These are phyloP conservation scores for Troides oblongomaculatus DNA, from an alignment of 2,888 invertebrate genomes.

Conservation along the genomic window DNA sequence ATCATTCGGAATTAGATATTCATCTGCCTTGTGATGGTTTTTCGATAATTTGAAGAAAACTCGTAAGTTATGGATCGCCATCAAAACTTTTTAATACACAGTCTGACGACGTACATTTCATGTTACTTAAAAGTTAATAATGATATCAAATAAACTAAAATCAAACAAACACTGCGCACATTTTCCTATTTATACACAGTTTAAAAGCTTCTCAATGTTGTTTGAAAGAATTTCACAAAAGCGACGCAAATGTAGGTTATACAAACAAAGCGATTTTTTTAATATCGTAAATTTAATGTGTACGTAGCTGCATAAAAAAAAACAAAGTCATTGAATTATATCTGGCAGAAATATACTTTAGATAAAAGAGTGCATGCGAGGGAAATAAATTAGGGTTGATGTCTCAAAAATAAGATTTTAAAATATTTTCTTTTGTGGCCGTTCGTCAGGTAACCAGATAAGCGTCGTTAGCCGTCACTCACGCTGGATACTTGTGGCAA, in stretches of 20 bases:
- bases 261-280: constrained; percentile 16
- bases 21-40: too few species aligned
- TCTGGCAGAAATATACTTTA: constrained; percentile 32
- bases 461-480: constrained; percentile 43
- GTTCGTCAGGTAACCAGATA: constrained; percentile 41
- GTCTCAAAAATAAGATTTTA: constrained; percentile 37
- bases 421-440: constrained; percentile 36
- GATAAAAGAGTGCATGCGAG: constrained; percentile 34
- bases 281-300: constrained; percentile 21
- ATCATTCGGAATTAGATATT: too few species aligned
- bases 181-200: constrained; percentile 2
- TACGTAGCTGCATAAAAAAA: constrained; percentile 25
- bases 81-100: too few species aligned
- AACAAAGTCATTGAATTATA: constrained; percentile 29
- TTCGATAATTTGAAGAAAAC: too few species aligned
- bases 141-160: too few species aligned
- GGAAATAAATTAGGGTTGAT: constrained; percentile 36
- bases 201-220: constrained; percentile 21
- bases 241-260: constrained; percentile 12
- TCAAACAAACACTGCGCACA: background rate
- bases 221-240: constrained; percentile 4
- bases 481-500: constrained; percentile 50
- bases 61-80: too few species aligned
- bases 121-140: too few species aligned
- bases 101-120: too few species aligned